Evolutionary conservation across 2,888 invertebrate species (phyloP), one percentile per base, ranked within the genome.

Genomic region (Platycnemis pennipes): DNA sequence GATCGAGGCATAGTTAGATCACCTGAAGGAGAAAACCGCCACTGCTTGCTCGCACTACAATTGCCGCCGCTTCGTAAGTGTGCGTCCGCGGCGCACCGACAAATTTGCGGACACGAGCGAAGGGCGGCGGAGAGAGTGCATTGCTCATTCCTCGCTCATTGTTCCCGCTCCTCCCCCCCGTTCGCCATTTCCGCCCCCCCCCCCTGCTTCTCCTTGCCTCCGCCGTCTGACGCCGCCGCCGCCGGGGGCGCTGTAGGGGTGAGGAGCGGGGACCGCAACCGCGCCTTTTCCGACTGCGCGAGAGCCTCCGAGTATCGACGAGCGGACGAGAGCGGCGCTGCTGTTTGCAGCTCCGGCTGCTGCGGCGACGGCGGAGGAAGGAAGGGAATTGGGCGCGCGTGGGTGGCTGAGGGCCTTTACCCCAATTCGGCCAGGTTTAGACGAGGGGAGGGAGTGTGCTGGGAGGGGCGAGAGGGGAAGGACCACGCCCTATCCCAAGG

Each of bases 401-500:
- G 87, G 87, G 87, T 26, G 87, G 44, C 87, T 45, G 87, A 87
- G 87, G 87, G 87, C 87, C 87, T 87, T 87, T 87, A 87, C 87
- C 87, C 87, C 46, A 45, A 45, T 87, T 46, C 46, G 45, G 44
- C 87, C 87, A 87, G 87, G 87, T 87, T 87, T 87, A 87, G 87
- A 44, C 45, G 87, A 87, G 26, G n/a, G 87, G 46, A 26, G 45
- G 45, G 87, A n/a, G 45, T 1, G 37, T 0, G 87, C 19, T 19
- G 8, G 45, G 26, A 26, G 87, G 45, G 45, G 7, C 3, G 22
- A 19, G 44, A 31, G 45, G 87, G 46, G 45, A 46, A 26, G n/a
- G 87, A 46, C 87, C 87, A 87, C 87, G 87, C 87, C 87, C 87
- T 87, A 87, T 87, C 87, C 87, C 87, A 87, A 87, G 45, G 45